These are phyloP conservation scores for Gambelia wislizenii DNA, from an alignment of 2,797 vertebrate species.

Conservation along the genomic window DNA sequence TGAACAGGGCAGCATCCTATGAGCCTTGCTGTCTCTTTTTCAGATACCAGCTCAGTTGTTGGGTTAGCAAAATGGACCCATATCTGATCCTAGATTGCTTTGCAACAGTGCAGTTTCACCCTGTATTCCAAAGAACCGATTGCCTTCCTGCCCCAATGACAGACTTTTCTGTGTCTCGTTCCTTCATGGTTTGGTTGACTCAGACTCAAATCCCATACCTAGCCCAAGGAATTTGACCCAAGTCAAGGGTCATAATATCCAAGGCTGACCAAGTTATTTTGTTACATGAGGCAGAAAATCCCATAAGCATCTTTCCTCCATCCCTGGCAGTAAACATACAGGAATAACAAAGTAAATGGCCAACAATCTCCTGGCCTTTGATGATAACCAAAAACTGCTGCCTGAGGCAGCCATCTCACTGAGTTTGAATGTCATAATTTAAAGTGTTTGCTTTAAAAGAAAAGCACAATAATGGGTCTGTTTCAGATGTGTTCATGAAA, in stretches of 20 bases:
- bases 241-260: not conserved
- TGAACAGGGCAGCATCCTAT: not conserved
- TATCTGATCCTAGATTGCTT: not conserved
- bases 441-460: too few species aligned
- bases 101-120: not conserved
- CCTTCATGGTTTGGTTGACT: not conserved
- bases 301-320: not conserved
- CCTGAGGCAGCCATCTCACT: too few species aligned
- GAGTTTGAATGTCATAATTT: too few species aligned
- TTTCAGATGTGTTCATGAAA: too few species aligned
- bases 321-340: not conserved
- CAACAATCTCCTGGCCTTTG: too few species aligned
- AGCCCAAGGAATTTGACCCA: not conserved
- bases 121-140: not conserved
- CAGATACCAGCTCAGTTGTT: not conserved
- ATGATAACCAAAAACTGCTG: too few species aligned
- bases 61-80: slow-evolving; percentile 25
- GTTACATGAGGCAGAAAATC: not conserved
- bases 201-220: not conserved
- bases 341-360: not conserved
- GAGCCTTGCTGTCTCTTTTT: not conserved
- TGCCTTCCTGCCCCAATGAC: not conserved
- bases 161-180: not conserved
- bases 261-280: not conserved
- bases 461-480: too few species aligned